Base-by-base conservation (phyloP, 2,113 vertebrate species). In the Tor tambroides region DNA sequence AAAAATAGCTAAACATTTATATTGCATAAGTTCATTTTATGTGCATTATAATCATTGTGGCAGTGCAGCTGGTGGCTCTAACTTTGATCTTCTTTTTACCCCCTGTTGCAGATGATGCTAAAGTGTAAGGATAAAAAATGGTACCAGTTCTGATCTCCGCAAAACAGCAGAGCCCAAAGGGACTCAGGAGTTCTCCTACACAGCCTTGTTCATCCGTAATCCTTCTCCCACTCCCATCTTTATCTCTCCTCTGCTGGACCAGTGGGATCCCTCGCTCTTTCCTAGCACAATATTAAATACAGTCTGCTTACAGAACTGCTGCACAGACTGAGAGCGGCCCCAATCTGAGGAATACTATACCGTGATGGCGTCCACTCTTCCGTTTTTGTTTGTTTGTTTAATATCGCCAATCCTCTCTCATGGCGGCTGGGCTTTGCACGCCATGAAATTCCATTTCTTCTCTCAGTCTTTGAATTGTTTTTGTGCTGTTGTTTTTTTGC, bases 61-160 rank as follows among this genome's bases (percentile, higher is more conserved):
- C 28, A 15, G 51, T 28, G 1, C 21, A 26, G 21, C 28, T 5
- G 26, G 21, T 6, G 49, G n/a, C 30, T 30, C 15, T 75, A 41
- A 59, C 74, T 80, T 43, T 23, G 46, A 6, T 56, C 17, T 10
- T 79, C 32, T 8, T 2, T 87, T 35, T 89, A 91, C 5, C 91
- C 26, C 83, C 28, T 80, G 59, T 87, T 90, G 71, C 91, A 99
- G 98, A 98, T 99, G 97, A 99, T 99, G 98, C 92, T 99, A 92
- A 99, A 99, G 94, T 99, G 96, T 95, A 99, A 99, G 95, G 98
- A 99, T 94, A 99, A 99, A 93, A 99, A 99, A 91, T 99, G 98
- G 98, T 99, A 99, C 96, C 98, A 99, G 91, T 97, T 99, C 96
- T 99, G 96, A 99, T 95, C 87, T 9, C 15, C 1, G 67, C 83